Conservation (phyloP, 1,140 invertebrate species). For the Semibalanus balanoides region DNA sequence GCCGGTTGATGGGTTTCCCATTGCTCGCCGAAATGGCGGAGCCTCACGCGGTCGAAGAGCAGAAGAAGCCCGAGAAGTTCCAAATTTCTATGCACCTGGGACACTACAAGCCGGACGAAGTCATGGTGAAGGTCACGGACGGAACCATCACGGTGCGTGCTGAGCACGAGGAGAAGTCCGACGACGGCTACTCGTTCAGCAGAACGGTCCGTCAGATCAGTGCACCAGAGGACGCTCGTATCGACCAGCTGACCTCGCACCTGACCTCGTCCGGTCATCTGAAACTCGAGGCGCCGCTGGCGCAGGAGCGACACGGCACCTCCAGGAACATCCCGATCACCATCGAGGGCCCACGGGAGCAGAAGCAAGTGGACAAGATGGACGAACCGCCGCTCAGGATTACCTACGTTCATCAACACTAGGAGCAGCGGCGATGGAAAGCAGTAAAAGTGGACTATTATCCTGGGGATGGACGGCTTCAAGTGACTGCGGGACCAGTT, state of each 20-base stretch:
- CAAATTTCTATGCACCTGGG: slow-evolving; percentile 11
- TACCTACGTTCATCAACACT: no score
- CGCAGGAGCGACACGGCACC: no score
- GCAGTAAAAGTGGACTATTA: no score
- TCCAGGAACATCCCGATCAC: no score
- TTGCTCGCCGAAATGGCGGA: no score
- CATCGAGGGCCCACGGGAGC: no score
- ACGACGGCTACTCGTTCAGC: slow-evolving; percentile 1
- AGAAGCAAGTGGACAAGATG: no score
- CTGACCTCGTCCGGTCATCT: not conserved
- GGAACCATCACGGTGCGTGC: slow-evolving; percentile 9
- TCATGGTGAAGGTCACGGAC: slow-evolving; percentile 12
- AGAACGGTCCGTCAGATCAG: not conserved
- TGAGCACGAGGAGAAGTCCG: slow-evolving; percentile 13
- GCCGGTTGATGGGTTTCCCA: no score
- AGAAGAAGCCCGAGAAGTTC: slow-evolving; percentile 5
- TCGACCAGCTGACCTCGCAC: not conserved
- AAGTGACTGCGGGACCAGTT: no score
- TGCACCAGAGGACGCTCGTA: not conserved
- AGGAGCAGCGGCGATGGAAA: no score
- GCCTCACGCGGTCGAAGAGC: not conserved
- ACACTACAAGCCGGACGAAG: slow-evolving; percentile 13
- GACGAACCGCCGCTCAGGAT: no score
- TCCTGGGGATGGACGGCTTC: no score
- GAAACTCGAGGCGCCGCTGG: not conserved